phyloP scores from a whole-genome alignment of 2,888 invertebrate species.

The Orthonychiurus folsomi region DNA sequence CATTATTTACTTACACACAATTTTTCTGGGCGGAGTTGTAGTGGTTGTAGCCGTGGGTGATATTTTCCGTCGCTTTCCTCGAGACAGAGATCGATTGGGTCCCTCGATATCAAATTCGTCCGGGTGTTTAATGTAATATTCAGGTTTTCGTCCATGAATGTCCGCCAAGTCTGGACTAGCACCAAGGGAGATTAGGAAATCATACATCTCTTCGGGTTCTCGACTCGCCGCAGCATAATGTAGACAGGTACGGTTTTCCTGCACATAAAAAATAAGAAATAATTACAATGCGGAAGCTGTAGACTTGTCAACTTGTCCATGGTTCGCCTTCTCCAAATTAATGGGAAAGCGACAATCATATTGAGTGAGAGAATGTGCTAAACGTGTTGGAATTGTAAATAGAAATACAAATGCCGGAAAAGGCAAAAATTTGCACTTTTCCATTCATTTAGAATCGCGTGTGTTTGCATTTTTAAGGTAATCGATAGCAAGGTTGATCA shows the following conservation, averaged over 20 bases:
- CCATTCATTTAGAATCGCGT: no score
- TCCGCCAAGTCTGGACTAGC: conserved; percentile 56
- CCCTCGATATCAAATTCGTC: conserved; percentile 50
- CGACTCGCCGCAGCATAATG: conserved; percentile 58
- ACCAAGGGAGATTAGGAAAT: conserved; percentile 53
- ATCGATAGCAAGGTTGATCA: no score
- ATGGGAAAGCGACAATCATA: neutral
- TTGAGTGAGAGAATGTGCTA: no score
- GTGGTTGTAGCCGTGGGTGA: conserved; percentile 18
- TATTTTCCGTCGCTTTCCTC: conserved; percentile 18
- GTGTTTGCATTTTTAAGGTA: no score
- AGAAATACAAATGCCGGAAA: no score
- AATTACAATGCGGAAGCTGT: neutral
- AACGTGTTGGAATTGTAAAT: no score
- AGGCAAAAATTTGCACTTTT: no score
- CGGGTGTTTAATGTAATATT: conserved; percentile 52
- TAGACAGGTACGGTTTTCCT: conserved; percentile 60
- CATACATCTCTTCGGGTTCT: conserved; percentile 54
- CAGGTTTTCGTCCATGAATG: conserved; percentile 51
- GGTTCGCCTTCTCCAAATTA: no score
- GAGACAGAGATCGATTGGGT: conserved; percentile 26
- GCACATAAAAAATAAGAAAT: conserved; percentile 27
- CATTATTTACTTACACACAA: conserved; percentile 5
- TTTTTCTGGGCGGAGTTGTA: conserved; percentile 16
- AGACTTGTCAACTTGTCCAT: neutral